phyloP scores from a whole-genome alignment of 2,113 vertebrate species.

The Emydocephalus ijimae region DNA sequence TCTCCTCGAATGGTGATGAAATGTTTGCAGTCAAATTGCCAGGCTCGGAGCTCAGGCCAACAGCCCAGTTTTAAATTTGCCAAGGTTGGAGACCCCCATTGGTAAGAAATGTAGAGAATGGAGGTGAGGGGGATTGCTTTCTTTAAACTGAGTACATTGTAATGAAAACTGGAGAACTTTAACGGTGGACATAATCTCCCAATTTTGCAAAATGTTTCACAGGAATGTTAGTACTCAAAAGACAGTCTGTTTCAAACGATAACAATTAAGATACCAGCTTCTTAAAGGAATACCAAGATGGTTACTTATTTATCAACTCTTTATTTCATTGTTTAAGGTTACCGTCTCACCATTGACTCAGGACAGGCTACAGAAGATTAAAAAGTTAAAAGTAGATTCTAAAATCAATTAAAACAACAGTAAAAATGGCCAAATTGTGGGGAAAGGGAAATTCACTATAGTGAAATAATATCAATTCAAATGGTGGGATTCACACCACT shows the following conservation, averaged over 20 bases:
- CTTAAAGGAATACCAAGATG: neutral
- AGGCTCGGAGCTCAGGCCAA: too few species aligned
- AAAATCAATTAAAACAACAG: neutral
- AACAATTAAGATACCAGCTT: neutral
- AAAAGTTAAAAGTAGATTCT: neutral
- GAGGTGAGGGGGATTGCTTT: neutral
- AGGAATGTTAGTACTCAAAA: neutral
- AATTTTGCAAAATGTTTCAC: neutral
- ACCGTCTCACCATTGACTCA: neutral
- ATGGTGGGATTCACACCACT: neutral
- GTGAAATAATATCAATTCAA: neutral
- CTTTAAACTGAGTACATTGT: too few species aligned
- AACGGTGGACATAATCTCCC: neutral
- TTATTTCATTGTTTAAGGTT: neutral
- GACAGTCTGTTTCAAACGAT: neutral
- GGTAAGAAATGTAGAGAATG: conserved; percentile 64
- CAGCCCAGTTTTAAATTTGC: too few species aligned
- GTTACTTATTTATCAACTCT: neutral
- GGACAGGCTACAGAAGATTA: neutral
- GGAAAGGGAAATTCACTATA: neutral
- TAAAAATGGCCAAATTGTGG: neutral
- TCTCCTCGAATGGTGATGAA: too few species aligned
- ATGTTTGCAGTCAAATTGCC: too few species aligned
- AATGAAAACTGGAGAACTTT: neutral
- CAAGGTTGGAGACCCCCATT: conserved; percentile 3